phyloP scores from a whole-genome alignment of 2,888 invertebrate species.

The Escarpia spicata region DNA sequence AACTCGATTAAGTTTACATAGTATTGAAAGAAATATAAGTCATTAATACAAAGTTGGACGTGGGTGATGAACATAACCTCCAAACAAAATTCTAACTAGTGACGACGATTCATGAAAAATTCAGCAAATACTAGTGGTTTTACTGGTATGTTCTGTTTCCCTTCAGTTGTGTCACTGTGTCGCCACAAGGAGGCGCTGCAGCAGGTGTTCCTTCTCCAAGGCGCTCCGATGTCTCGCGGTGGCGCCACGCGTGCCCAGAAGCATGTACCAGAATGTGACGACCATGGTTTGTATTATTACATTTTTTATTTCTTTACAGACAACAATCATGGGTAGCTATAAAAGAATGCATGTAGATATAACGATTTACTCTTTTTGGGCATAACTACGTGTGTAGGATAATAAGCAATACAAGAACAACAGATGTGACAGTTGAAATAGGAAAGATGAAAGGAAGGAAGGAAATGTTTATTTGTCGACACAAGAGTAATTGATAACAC shows the following conservation, averaged over 20 bases:
- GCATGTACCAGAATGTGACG: neutral
- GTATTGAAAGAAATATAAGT: too few species aligned
- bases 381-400: neutral
- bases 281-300: neutral
- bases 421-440: neutral
- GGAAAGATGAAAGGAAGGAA: too few species aligned
- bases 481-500: too few species aligned
- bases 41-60: too few species aligned
- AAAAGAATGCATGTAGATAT: neutral
- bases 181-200: conserved; percentile 5
- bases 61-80: neutral
- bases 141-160: neutral
- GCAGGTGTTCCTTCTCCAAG: neutral
- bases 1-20: too few species aligned
- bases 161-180: neutral
- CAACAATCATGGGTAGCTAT: neutral
- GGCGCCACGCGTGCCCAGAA: too few species aligned
- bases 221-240: neutral
- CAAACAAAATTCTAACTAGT: neutral
- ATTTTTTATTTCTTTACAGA: neutral
- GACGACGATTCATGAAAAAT: neutral
- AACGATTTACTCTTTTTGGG: neutral
- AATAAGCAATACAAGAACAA: neutral
- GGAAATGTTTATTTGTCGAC: too few species aligned
- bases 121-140: neutral